Conservation (phyloP, 2,113 vertebrate genomes). For the Spea bombifrons region DNA sequence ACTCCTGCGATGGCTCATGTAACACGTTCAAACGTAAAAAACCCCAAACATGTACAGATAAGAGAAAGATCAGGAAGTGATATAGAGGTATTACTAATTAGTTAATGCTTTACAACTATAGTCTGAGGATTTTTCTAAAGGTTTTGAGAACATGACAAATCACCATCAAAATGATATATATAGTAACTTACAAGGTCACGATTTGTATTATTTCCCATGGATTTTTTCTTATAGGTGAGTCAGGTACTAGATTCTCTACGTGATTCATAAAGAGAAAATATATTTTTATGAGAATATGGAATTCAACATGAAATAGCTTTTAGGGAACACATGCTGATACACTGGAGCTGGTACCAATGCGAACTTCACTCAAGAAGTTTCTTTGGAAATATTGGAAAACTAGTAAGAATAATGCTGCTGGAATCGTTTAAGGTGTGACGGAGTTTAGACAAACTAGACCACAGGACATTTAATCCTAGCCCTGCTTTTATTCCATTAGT, state of each 20-base stretch:
- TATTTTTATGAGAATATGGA: constrained; percentile 41
- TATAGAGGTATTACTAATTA: no score
- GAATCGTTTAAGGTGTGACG: no score
- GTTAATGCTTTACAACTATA: neutral
- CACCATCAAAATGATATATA: constrained; percentile 20
- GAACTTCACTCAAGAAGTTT: constrained; percentile 22
- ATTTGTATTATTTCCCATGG: constrained; percentile 33
- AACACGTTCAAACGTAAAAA: no score
- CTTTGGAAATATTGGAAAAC: constrained; percentile 1
- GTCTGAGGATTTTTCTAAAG: constrained; percentile 14
- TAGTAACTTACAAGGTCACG: constrained; percentile 39
- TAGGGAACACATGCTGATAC: constrained; percentile 39
- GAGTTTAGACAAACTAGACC: no score
- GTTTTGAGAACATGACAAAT: constrained; percentile 19
- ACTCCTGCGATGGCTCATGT: no score
- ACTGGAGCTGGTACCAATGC: constrained; percentile 32
- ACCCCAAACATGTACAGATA: neutral
- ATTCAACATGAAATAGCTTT: constrained; percentile 35
- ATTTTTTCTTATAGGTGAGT: constrained; percentile 36
- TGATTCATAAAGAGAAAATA: constrained; percentile 48
- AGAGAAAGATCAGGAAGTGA: neutral
- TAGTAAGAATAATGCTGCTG: neutral
- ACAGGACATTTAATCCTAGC: no score
- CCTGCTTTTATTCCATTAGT: no score
- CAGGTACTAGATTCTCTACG: constrained; percentile 25